Evolutionary conservation across 2,888 invertebrate genomes (phyloP).

Genomic region (Cosmia trapezina): DNA sequence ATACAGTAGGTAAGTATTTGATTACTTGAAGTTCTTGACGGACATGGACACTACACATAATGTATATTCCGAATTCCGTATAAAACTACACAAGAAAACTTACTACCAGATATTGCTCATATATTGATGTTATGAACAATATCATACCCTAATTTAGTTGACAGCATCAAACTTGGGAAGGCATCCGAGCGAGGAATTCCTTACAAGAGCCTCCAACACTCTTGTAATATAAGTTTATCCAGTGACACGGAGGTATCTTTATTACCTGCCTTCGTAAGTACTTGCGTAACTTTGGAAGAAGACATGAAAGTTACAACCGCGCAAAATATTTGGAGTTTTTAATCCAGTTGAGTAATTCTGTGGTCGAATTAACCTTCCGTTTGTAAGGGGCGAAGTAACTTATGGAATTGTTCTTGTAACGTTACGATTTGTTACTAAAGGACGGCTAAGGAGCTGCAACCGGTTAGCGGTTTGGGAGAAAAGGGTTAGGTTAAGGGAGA

Average conservation of each 20-base stretch:
- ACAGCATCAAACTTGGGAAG: constrained; percentile 45
- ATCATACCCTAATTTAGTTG: constrained; percentile 49
- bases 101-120: constrained; percentile 30
- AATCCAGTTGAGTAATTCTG: constrained; percentile 44
- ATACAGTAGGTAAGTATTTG: no score
- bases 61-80: constrained; percentile 5
- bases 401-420: constrained; percentile 13
- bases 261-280: constrained; percentile 57
- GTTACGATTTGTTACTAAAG: background rate
- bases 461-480: background rate
- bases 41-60: background rate
- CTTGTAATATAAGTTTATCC: constrained; percentile 61
- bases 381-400: constrained; percentile 11
- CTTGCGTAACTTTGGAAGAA: constrained; percentile 51
- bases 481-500: background rate
- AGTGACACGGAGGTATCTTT: constrained; percentile 59
- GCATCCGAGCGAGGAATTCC: constrained; percentile 49
- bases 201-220: constrained; percentile 58
- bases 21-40: no score
- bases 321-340: constrained; percentile 61
- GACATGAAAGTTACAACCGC: constrained; percentile 60
- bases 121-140: constrained; percentile 46
- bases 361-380: constrained; percentile 23
- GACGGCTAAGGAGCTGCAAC: background rate
- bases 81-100: constrained; percentile 26